Conservation (phyloP, 2,888 invertebrate genomes). For the Drosophila anceps region DNA sequence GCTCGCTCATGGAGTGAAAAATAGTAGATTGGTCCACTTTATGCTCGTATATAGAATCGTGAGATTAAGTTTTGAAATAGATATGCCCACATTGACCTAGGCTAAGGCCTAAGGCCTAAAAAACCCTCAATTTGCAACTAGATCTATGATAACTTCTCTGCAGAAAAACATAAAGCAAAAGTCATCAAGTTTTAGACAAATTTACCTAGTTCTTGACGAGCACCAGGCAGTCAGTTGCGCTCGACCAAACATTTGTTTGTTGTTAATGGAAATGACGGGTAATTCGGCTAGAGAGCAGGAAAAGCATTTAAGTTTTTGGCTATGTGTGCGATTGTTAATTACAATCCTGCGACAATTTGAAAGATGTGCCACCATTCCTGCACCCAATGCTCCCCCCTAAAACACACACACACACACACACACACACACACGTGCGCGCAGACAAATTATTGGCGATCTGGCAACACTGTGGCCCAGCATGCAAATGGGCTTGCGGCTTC, state of each 20-base stretch:
- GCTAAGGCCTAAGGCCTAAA: too few species aligned
- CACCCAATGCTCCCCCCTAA: too few species aligned
- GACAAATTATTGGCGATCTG: conserved; percentile 60
- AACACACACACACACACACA: not conserved
- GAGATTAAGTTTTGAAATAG: too few species aligned
- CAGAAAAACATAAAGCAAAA: too few species aligned
- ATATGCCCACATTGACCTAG: not conserved
- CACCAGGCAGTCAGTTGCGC: not conserved
- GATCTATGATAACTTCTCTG: too few species aligned
- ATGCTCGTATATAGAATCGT: not conserved
- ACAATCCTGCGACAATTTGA: conserved; percentile 66
- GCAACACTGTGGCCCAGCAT: conserved; percentile 18
- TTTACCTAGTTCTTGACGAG: not conserved
- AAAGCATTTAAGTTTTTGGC: conserved; percentile 53
- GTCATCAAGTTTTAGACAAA: too few species aligned
- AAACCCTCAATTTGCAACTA: too few species aligned
- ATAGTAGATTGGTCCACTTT: not conserved
- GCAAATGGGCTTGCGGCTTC: conserved; percentile 40
- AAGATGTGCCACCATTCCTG: conserved; percentile 48
- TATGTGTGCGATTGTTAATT: conserved; percentile 67
- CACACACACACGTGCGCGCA: not conserved
- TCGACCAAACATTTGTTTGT: conserved; percentile 21
- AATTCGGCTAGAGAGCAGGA: not conserved
- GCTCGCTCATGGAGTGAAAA: not conserved
- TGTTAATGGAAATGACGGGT: conserved; percentile 34